Base-by-base conservation (phyloP, 1,140 invertebrate genomes). In the Drosophila subobscura region DNA sequence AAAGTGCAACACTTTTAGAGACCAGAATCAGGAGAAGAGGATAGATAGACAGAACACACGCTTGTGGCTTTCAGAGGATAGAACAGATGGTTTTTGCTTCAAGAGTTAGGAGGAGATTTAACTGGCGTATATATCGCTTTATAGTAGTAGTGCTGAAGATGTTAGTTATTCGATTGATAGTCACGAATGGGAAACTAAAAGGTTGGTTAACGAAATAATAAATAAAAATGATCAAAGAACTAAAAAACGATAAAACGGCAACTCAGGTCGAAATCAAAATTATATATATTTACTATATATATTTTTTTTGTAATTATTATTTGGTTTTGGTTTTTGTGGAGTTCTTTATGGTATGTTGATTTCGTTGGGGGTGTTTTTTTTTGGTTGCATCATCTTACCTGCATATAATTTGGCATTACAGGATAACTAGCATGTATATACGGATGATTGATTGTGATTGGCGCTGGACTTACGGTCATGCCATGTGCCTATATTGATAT, bases 371-470 rank as follows among this genome's bases (percentile, higher is more conserved):
- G 8, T 37, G 10, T 23, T 56, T 50, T 56, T 50, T 37, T 51
- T 77, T 60, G 55, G 51, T 56, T 53, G 51, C 60, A 60, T 78
- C 72, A 65, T 85, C 91, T 92, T 92, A 92, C 91, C 91, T 91
- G 91, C 73, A 91, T 88, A 88, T 91, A 91, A 85, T 90, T 90
- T 90, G 91, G 90, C 81, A 91, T 84, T 77, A 91, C 91, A 89
- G 90, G 90, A 92, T 90, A 91, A 91, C 83, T 90, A 91, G 91
- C 85, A 76, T 92, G 91, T 86, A 91, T 80, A 90, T 91, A 92
- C 89, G 89, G 90, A 92, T 92, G 91, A 89, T 91, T 91, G 79
- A 91, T 90, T 86, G 91, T 92, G 91, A 91, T 89, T 90, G 91
- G 91, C 90, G 91, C 91, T 85, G 91, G 91, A 91, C 90, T 91